Evolutionary conservation across 2,113 vertebrate genomes (phyloP).

Genomic region (Cephalopholis sonnerati): DNA sequence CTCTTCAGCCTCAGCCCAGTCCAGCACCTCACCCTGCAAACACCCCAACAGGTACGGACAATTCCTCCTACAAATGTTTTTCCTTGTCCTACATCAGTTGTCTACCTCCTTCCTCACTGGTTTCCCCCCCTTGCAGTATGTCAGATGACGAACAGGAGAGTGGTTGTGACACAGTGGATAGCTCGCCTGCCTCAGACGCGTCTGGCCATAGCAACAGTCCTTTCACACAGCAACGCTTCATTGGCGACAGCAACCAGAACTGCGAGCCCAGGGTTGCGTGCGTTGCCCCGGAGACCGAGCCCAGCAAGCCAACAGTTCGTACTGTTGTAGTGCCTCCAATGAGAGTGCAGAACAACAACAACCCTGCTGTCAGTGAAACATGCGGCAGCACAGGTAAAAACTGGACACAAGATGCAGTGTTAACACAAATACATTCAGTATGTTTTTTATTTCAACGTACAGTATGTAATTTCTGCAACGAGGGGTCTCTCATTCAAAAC

Average conservation of each 20-base stretch:
- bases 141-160: slow-evolving; percentile 97
- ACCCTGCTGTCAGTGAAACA: slow-evolving; percentile 81
- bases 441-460: not conserved
- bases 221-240: slow-evolving; percentile 89
- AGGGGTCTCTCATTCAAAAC: too few relatives aligned
- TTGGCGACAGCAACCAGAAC: slow-evolving; percentile 89
- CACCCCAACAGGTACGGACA: slow-evolving; percentile 91
- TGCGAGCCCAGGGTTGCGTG: slow-evolving; percentile 80
- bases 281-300: slow-evolving; percentile 82
- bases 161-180: slow-evolving; percentile 94
- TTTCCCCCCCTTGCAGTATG: slow-evolving; percentile 85
- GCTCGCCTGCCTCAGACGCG: slow-evolving; percentile 92
- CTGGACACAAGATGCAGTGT: not conserved
- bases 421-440: not conserved
- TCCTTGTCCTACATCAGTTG: not conserved
- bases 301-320: slow-evolving; percentile 89
- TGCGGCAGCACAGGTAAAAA: slow-evolving; percentile 87
- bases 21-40: slow-evolving; percentile 94
- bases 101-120: not conserved
- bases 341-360: slow-evolving; percentile 88
- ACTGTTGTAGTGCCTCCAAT: slow-evolving; percentile 93
- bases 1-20: slow-evolving; percentile 90
- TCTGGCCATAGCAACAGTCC: slow-evolving; percentile 90
- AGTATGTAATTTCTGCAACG: too few relatives aligned
- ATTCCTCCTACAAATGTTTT: not conserved